A percentile compares a stretch with the other conserved stretches of the same genome.
Evolutionary conservation across 92 coral and sea anemone species (phyloP).

Genomic region (Muricea muricata): DNA sequence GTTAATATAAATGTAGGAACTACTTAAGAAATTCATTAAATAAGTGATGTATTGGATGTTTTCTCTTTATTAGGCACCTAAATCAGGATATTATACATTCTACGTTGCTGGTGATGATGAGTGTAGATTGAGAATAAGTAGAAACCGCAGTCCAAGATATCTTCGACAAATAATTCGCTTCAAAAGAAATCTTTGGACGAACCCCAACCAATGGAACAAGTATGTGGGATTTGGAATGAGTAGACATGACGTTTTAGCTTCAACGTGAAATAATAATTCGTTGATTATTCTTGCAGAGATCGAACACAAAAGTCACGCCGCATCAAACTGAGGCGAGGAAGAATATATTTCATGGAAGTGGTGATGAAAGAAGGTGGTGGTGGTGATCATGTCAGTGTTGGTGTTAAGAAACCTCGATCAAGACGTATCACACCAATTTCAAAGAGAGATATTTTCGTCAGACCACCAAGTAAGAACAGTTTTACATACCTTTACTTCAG

Average conservation of each 20-base stretch:
- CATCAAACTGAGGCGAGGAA: constrained; percentile 41
- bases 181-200: not conserved
- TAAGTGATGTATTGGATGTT: not conserved
- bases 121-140: constrained; percentile 62
- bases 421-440: not conserved
- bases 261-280: no score
- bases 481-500: no score
- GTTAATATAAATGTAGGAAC: no score
- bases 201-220: not conserved
- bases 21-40: no score
- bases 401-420: constrained; percentile 9
- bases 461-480: not conserved
- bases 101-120: constrained; percentile 61
- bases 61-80: constrained; percentile 51
- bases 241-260: no score
- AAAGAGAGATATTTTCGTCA: not conserved
- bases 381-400: constrained; percentile 70
- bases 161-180: not conserved
- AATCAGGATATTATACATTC: constrained; percentile 52
- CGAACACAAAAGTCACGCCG: constrained; percentile 50
- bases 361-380: constrained; percentile 72
- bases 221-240: no score
- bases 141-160: constrained; percentile 24
- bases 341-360: constrained; percentile 74
- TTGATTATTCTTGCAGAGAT: not conserved